Conservation (phyloP, 2,888 invertebrate genomes). For the Acronicta leporina region DNA sequence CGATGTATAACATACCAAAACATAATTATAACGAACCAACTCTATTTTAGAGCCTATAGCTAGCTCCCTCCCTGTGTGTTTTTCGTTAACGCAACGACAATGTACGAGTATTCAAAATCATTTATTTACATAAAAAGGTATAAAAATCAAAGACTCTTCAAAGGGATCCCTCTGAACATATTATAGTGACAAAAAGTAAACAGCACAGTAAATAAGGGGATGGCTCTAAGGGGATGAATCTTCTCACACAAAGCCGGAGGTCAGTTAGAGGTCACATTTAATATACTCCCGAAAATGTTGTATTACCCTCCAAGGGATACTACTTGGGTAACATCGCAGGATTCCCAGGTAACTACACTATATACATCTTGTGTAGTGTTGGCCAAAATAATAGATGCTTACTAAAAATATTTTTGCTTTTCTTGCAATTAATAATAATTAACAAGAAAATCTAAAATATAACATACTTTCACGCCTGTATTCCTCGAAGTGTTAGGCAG, state of each 20-base stretch:
- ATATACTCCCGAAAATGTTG: constrained; percentile 68
- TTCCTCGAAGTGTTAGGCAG: no score
- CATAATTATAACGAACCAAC: no score
- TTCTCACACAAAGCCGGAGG: constrained; percentile 61
- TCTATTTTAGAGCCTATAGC: no score
- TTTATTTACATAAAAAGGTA: not conserved
- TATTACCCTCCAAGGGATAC: constrained; percentile 68
- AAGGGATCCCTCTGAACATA: constrained; percentile 31
- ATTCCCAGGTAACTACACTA: constrained; percentile 57
- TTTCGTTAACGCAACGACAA: no score
- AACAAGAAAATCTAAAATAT: no score
- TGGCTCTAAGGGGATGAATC: constrained; percentile 61
- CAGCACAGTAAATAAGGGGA: constrained; percentile 47
- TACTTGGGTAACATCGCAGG: constrained; percentile 55
- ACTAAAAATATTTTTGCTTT: constrained; percentile 1
- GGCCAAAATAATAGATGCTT: constrained; percentile 21
- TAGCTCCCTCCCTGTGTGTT: no score
- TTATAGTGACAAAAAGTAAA: constrained; percentile 38
- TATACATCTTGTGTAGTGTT: constrained; percentile 33
- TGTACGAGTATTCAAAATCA: no score
- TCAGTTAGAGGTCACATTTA: constrained; percentile 69
- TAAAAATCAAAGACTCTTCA: constrained; percentile 33
- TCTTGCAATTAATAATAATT: no score
- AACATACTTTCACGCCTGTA: no score
- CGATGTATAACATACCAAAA: no score